Evolutionary conservation across 2,888 invertebrate genomes (phyloP).

Genomic region (Eumerus sabulonum): DNA sequence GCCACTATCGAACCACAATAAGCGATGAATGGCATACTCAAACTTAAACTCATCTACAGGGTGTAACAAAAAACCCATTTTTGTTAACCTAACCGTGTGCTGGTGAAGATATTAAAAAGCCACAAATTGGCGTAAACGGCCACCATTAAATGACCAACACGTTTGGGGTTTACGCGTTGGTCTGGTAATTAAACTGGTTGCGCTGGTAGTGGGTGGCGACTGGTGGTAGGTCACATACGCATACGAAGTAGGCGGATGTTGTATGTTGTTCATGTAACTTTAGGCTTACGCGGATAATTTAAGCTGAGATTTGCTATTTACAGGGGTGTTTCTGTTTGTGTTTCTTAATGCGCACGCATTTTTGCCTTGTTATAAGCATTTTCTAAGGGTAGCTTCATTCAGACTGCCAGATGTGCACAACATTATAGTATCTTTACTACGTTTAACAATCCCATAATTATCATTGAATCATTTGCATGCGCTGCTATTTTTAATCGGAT

Average conservation of each 20-base stretch:
- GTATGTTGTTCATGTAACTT: conserved; percentile 24
- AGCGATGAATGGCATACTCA: conserved; percentile 67
- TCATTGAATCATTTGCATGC: conserved; percentile 67
- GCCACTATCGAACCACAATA: conserved; percentile 65
- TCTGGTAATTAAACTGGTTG: conserved; percentile 58
- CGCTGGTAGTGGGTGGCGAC: conserved; percentile 45
- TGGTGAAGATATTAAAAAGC: conserved; percentile 73
- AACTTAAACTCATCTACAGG: conserved; percentile 31
- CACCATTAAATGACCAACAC: conserved; percentile 71
- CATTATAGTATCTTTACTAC: too few relatives aligned
- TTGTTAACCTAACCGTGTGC: conserved; percentile 70
- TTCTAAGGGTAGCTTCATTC: too few relatives aligned
- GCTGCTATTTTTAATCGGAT: conserved; percentile 65
- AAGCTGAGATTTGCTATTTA: too few relatives aligned
- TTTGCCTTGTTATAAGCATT: too few relatives aligned
- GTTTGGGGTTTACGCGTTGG: conserved; percentile 57
- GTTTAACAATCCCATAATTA: conserved; percentile 44
- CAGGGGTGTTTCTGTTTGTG: too few relatives aligned
- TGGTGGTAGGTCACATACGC: conserved; percentile 55
- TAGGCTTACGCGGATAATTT: background rate
- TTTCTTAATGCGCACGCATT: too few relatives aligned
- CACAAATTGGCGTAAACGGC: conserved; percentile 75
- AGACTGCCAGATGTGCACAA: background rate
- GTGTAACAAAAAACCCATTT: conserved; percentile 72
- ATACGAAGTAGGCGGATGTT: conserved; percentile 42